These are phyloP conservation scores for Xenopus petersii DNA, from an alignment of 2,797 vertebrate genomes.

Conservation along the genomic window DNA sequence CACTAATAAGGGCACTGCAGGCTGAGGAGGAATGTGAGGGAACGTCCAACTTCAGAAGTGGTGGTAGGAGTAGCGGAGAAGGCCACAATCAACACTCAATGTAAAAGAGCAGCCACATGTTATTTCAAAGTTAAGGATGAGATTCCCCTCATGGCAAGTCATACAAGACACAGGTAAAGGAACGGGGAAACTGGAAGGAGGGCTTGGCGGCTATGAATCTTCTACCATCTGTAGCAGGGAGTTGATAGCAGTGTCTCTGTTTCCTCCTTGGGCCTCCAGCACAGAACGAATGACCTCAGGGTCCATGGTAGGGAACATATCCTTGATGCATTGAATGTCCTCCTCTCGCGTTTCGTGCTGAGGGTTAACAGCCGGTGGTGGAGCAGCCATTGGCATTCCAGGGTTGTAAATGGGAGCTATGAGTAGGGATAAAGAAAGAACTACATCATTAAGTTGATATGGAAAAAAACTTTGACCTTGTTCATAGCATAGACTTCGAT, in stretches of 20 bases:
- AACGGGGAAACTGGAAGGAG: background rate
- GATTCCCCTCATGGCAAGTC: slow-evolving; percentile 55
- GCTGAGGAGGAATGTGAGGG: slow-evolving; percentile 8
- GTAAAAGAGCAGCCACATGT: slow-evolving; percentile 19
- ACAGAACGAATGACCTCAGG: slow-evolving; percentile 90
- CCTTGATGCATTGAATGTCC: slow-evolving; percentile 89
- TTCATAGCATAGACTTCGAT: too few relatives aligned
- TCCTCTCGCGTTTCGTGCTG: slow-evolving; percentile 78
- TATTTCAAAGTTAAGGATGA: background rate
- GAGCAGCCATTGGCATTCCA: slow-evolving; percentile 81
- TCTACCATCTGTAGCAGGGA: slow-evolving; percentile 93
- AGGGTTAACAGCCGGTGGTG: slow-evolving; percentile 67
- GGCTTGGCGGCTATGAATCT: slow-evolving; percentile 74
- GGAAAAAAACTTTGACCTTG: too few relatives aligned
- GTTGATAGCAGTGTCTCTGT: slow-evolving; percentile 91
- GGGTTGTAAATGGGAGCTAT: slow-evolving; percentile 87
- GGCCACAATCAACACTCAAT: slow-evolving; percentile 25
- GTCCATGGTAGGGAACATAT: slow-evolving; percentile 97
- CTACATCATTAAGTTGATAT: too few relatives aligned
- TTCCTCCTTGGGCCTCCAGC: slow-evolving; percentile 89
- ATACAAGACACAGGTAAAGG: slow-evolving; percentile 34
- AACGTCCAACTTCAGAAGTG: slow-evolving; percentile 2
- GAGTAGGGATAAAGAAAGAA: background rate
- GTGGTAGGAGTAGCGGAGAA: slow-evolving; percentile 1
- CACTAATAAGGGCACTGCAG: background rate